These are phyloP conservation scores for Octomys mimax DNA, from an alignment of 2,797 vertebrate genomes.

Conservation along the genomic window DNA sequence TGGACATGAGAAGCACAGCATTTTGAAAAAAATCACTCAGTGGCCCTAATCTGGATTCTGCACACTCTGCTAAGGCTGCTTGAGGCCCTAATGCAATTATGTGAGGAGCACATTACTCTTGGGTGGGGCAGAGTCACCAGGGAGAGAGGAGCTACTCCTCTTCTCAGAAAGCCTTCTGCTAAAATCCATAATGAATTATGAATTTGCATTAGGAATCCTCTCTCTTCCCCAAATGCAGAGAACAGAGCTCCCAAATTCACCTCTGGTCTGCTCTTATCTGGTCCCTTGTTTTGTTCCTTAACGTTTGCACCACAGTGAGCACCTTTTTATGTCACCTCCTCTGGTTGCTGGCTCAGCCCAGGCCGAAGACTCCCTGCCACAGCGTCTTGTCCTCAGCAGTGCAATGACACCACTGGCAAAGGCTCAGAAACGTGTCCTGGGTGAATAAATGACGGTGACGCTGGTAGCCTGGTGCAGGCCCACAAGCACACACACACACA, in stretches of 20 bases:
- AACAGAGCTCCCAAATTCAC: background rate
- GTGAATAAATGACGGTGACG: background rate
- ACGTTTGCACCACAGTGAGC: background rate
- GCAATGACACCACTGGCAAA: background rate
- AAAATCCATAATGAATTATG: constrained; percentile 22
- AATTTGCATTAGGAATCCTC: background rate
- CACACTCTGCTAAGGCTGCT: background rate
- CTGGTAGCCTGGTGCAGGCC: background rate
- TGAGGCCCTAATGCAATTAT: background rate
- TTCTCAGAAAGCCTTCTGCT: background rate
- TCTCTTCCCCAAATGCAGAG: background rate
- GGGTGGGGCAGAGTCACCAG: fast-evolving
- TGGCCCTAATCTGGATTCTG: background rate
- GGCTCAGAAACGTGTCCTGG: background rate
- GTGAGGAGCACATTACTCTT: background rate
- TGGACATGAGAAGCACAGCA: background rate
- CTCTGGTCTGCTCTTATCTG: background rate
- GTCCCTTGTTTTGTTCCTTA: background rate
- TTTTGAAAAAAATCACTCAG: background rate
- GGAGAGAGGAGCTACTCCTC: background rate
- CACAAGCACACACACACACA: fast-evolving
- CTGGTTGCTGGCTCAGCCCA: fast-evolving
- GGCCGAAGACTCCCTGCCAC: background rate
- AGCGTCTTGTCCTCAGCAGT: background rate
- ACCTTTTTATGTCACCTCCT: background rate